phyloP scores from a whole-genome alignment of 1,140 invertebrate species.

The Lepidurus couesii region DNA sequence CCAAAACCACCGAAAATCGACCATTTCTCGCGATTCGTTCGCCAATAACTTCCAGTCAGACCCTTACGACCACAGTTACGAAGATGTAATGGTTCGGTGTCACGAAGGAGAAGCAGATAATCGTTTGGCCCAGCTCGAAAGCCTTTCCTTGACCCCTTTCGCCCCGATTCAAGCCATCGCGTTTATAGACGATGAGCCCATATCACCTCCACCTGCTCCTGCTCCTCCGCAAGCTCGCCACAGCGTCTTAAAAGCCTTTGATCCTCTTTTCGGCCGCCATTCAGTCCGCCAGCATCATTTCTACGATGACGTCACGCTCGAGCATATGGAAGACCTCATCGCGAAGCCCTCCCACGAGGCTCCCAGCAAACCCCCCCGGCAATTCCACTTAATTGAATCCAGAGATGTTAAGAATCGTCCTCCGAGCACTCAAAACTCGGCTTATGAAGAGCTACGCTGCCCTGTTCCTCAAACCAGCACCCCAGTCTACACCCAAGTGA shows the following conservation, averaged over 20 bases:
- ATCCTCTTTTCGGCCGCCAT: conserved; percentile 17
- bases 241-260: conserved; percentile 30
- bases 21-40: background rate
- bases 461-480: background rate
- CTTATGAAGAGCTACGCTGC: background rate
- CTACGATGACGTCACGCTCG: background rate
- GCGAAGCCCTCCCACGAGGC: background rate
- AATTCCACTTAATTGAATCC: background rate
- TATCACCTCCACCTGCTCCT: background rate
- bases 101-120: background rate
- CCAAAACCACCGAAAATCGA: background rate
- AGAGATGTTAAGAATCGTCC: background rate
- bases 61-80: background rate
- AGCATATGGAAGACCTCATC: background rate
- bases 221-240: background rate
- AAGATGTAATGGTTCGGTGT: background rate
- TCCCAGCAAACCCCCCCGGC: background rate
- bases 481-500: background rate
- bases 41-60: background rate
- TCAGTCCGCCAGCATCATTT: background rate
- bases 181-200: background rate
- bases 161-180: background rate
- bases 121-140: background rate
- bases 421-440: background rate
- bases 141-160: background rate